Base-by-base conservation (phyloP, 2,888 invertebrate genomes). In the Sesia bembeciformis region DNA sequence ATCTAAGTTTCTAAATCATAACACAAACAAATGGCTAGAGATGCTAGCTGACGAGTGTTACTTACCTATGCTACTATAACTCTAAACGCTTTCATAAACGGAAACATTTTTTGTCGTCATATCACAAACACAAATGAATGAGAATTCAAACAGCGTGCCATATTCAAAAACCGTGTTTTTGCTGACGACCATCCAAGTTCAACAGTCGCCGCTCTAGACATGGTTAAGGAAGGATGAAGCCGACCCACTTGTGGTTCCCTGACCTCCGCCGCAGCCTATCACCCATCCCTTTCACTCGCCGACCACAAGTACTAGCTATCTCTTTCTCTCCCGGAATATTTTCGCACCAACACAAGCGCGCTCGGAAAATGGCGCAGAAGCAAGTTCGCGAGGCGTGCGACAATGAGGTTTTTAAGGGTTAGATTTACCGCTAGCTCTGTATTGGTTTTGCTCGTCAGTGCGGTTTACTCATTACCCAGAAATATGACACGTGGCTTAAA, bases 221-320 rank as follows among this genome's bases (percentile, higher is more conserved):
- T 71, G 72, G 71, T 76, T 76, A 76, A 75, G 82, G 84, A 85
- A 89, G 88, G 87, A 88, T 84, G 85, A 76, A 83, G 81, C 68
- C 83, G 86, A 84, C 88, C 89, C 76, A 89, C 85, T 88, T 89
- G 84, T 76, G 82, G 89, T 87, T 88, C 88, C 81, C 80, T 87
- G 88, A 89, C 88, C 88, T 86, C 87, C 78, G 76, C 74, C 70
- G 76, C 80, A 83, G 78, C 85, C 84, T 84, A 85, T 80, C 84
- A 75, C 66, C 55, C 63, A 54, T 79, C 81, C 69, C 72, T 72
- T 64, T 84, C 73, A 8, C 65, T 62, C 81, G 46, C 23, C 41
- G 6, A 40, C 52, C 52, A 40, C 51, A 54, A 55, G 52, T 39
- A 56, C 42, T 39, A 39, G 54, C 68, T 58, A 54, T 85, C 86